Base-by-base conservation (phyloP, 1,140 invertebrate genomes). In the Drosophila parvula region DNA sequence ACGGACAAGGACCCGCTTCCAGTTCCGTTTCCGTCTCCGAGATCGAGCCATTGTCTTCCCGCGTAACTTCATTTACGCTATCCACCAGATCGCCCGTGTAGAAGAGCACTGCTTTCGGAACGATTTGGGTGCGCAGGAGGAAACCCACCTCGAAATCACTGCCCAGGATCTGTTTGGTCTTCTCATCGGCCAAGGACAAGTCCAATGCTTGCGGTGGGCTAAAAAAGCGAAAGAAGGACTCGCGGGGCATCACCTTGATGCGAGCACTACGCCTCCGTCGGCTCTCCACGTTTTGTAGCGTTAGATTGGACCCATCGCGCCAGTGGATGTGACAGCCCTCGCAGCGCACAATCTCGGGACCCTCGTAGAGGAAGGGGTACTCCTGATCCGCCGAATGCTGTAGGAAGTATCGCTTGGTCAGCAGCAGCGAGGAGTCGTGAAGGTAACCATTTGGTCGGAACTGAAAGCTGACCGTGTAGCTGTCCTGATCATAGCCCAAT, bases 171-270 rank as follows among this genome's bases (percentile, higher is more conserved):
- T 79, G 45, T 50, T 90, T 79, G 14, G 86, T 83, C 34, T 84
- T 89, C 55, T 90, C 84, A 59, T 82, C 83, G 71, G 94, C 93
- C 18, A 94, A 94, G 27, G 96, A 96, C 81, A 97, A 95, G 30
- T 90, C 88, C 59, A 97, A 92, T 40, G 97, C 94, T 61, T 88
- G 91, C 50, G 98, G 98, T 34, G 98, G 98, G 70, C 94, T 95
- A 93, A 99, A 99, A 94, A 99, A 99, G 92, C 99, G 99, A 94
- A 99, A 99, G 94, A 99, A 99, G 0, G 98, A 99, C 89, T 97
- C 96, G 51, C 96, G 96, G 74, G 96, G 96, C 65, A 99, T 96
- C 59, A 96, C 97, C 94, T 99, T 99, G n/a, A 96, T 95, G 63
- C 96, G 96, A 7, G 96, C 95, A 59, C 97, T 97, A 64, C 95